Conservation (phyloP, 1,140 invertebrate species). For the Pissodes strobi region DNA sequence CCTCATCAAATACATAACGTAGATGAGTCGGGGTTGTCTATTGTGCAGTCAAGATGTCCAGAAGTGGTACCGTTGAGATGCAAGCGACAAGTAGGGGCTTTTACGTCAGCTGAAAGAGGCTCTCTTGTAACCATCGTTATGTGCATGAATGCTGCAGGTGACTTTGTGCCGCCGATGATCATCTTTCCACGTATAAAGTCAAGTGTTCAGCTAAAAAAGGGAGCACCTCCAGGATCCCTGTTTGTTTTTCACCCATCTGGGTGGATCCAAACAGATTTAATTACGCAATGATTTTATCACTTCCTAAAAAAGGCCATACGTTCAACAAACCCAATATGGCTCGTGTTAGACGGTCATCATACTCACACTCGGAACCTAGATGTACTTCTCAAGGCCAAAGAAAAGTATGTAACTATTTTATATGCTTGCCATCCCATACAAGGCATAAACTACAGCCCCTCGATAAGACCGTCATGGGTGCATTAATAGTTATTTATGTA, state of each 20-base stretch:
- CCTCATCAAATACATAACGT: too few relatives aligned
- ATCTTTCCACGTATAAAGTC: conserved; percentile 52
- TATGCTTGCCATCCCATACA: conserved; percentile 12
- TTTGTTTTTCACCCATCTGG: too few relatives aligned
- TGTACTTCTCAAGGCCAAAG: too few relatives aligned
- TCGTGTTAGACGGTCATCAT: too few relatives aligned
- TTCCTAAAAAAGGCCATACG: conserved; percentile 38
- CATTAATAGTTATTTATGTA: too few relatives aligned
- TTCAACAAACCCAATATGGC: conserved; percentile 34
- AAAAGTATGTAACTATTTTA: conserved; percentile 38
- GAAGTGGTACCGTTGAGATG: conserved; percentile 45
- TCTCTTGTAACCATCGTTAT: conserved; percentile 51
- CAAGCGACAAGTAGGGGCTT: conserved; percentile 53
- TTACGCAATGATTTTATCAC: conserved; percentile 45
- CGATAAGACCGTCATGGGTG: conserved; percentile 34
- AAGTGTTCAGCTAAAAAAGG: neutral
- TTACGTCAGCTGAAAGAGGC: conserved; percentile 58
- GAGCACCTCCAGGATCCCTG: too few relatives aligned
- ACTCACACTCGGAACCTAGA: conserved; percentile 46
- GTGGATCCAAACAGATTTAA: too few relatives aligned
- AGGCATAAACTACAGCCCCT: conserved; percentile 49
- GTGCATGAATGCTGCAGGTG: too few relatives aligned
- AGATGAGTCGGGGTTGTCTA: conserved; percentile 50
- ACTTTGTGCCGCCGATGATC: conserved; percentile 53
- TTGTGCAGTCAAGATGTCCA: conserved; percentile 30